Conservation (phyloP, 2,888 invertebrate genomes). For the Macropis europaea region DNA sequence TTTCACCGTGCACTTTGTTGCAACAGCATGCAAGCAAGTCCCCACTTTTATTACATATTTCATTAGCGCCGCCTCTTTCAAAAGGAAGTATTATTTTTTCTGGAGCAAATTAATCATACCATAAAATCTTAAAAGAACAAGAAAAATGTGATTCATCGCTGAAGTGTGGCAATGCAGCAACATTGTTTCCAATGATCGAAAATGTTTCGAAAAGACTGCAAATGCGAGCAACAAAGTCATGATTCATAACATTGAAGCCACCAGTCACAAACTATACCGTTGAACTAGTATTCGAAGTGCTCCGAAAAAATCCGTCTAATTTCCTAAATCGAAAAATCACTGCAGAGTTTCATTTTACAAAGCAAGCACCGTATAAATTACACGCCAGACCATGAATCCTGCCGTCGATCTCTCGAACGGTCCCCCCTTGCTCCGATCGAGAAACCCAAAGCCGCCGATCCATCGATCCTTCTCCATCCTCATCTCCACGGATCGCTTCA, state of each 20-base stretch:
- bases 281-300: too few relatives aligned
- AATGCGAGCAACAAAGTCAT: background rate
- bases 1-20: background rate
- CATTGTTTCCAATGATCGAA: background rate
- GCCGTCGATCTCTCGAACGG: background rate
- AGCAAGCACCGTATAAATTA: too few relatives aligned
- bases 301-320: too few relatives aligned
- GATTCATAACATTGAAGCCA: conserved; percentile 1
- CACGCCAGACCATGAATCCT: too few relatives aligned
- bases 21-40: background rate
- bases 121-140: background rate
- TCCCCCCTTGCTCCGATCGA: background rate
- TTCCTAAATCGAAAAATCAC: too few relatives aligned
- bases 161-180: conserved; percentile 1
- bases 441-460: background rate
- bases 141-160: background rate
- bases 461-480: background rate
- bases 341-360: too few relatives aligned
- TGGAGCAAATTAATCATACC: background rate
- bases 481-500: background rate
- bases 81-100: background rate
- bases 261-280: too few relatives aligned
- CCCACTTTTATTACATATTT: background rate
- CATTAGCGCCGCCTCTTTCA: background rate
- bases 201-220: background rate